Percentiles rank a stretch among this genome's conserved stretches.
Conservation (phyloP, 1,140 invertebrate species). For the Dufourea novaeangliae region DNA sequence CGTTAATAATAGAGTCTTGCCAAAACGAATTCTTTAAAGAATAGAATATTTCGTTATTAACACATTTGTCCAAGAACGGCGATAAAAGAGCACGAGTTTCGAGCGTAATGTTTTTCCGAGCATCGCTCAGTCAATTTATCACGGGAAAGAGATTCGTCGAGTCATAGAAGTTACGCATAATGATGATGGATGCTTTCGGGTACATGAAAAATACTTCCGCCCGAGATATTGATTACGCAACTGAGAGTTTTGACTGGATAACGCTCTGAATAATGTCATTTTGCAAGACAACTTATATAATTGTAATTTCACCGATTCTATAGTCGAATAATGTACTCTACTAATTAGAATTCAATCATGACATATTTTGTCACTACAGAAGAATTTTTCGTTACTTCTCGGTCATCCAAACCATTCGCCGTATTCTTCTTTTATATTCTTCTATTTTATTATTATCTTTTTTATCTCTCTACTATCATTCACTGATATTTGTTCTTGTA, state of each 20-base stretch:
- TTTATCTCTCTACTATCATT: too few relatives aligned
- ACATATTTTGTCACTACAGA: neutral
- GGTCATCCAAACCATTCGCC: too few relatives aligned
- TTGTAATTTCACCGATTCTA: neutral
- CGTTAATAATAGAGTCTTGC: too few relatives aligned
- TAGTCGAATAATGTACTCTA: neutral
- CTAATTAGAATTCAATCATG: neutral
- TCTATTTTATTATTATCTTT: too few relatives aligned
- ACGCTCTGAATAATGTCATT: neutral
- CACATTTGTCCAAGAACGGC: neutral
- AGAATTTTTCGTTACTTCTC: neutral
- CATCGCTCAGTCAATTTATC: slow-evolving; percentile 27
- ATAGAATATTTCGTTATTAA: too few relatives aligned
- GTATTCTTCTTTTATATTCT: too few relatives aligned
- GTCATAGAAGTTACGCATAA: slow-evolving; percentile 23
- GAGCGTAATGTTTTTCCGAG: too few relatives aligned
- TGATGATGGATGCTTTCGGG: slow-evolving; percentile 24
- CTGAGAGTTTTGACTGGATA: neutral
- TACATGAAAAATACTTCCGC: neutral
- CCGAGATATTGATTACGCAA: neutral
- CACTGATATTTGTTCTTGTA: too few relatives aligned
- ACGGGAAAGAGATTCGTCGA: slow-evolving; percentile 5
- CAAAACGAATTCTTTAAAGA: too few relatives aligned
- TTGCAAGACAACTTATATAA: neutral
- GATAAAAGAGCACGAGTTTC: neutral